phyloP scores from a whole-genome alignment of 2,113 vertebrate genomes.

The Lagopus leucura region DNA sequence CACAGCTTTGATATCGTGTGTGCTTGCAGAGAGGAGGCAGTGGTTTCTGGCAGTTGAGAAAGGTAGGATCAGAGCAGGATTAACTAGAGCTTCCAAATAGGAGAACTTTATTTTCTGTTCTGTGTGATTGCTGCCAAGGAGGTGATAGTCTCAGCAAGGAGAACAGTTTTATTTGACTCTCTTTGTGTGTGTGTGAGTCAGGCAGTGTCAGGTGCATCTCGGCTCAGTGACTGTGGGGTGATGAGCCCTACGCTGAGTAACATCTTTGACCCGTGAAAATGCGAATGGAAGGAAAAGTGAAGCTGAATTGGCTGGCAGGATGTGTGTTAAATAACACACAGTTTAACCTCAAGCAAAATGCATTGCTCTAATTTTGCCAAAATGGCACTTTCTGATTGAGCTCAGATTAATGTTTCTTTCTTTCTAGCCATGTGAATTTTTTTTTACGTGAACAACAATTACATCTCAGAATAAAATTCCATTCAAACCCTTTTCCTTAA shows the following conservation, averaged over 20 bases:
- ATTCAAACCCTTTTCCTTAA: neutral
- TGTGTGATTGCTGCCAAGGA: neutral
- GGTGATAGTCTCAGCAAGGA: neutral
- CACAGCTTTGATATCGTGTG: neutral
- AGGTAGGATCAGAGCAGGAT: neutral
- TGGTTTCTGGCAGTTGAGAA: neutral
- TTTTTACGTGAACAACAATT: neutral
- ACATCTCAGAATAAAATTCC: neutral
- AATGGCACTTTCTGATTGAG: neutral
- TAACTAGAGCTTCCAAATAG: neutral
- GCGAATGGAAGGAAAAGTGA: neutral
- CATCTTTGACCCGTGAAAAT: neutral
- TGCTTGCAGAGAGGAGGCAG: neutral
- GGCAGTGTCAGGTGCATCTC: neutral
- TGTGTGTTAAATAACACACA: neutral
- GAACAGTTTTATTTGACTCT: neutral
- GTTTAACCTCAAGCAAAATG: neutral
- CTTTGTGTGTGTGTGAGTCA: neutral
- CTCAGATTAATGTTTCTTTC: neutral
- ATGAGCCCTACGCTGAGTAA: neutral
- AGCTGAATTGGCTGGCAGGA: neutral
- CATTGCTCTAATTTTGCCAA: neutral
- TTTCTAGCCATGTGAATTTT: neutral
- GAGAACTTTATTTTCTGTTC: neutral
- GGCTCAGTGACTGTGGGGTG: neutral